phyloP scores from a whole-genome alignment of 2,113 vertebrate genomes.

The Chionomys nivalis region DNA sequence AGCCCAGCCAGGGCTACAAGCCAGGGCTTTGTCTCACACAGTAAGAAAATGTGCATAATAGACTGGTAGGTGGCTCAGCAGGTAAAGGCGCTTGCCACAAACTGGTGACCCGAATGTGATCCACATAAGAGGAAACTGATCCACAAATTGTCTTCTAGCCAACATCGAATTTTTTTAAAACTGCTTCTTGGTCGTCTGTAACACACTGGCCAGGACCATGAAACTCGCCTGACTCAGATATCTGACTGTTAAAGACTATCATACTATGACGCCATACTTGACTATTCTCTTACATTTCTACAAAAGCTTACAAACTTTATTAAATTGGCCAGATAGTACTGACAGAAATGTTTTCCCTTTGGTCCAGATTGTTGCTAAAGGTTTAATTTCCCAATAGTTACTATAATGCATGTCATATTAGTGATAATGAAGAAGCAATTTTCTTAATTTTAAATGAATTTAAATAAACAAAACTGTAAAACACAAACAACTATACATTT shows the following conservation, averaged over 20 bases:
- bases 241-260: neutral
- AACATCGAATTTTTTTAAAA: too few relatives aligned
- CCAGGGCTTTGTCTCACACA: too few relatives aligned
- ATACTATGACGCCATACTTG: neutral
- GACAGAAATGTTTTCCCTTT: neutral
- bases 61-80: too few relatives aligned
- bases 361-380: neutral
- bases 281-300: conserved; percentile 17
- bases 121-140: too few relatives aligned
- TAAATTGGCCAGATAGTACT: neutral
- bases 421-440: neutral
- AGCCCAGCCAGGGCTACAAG: too few relatives aligned
- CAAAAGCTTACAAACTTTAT: neutral
- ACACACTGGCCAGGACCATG: neutral
- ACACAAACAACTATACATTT: conserved; percentile 52
- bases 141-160: too few relatives aligned
- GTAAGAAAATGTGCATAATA: too few relatives aligned
- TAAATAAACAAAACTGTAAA: neutral
- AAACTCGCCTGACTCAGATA: neutral
- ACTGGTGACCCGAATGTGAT: too few relatives aligned
- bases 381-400: conserved; percentile 32
- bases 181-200: neutral
- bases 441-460: conserved; percentile 3
- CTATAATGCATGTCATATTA: neutral
- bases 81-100: too few relatives aligned